Base-by-base conservation (phyloP, 2,113 vertebrate genomes). In the Spea multiplicata region DNA sequence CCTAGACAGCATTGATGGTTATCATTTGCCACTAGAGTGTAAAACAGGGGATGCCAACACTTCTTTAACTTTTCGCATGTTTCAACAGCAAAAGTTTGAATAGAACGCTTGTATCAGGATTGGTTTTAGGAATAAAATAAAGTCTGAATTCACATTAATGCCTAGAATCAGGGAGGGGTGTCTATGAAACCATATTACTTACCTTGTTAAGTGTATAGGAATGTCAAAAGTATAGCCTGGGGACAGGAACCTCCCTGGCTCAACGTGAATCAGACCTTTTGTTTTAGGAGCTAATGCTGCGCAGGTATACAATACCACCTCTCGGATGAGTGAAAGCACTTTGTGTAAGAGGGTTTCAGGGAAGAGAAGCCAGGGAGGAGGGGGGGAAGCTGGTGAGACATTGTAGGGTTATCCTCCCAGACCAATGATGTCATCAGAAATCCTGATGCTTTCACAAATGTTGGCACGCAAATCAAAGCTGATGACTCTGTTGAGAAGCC, bases 251-350 rank as follows among this genome's bases (percentile, higher is more conserved):
- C 71, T 74, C 78, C 78, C 78, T 80, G 71, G 68, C 50, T 80
- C 78, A 73, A 68, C 45, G 78, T 80, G 78, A 80, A 74, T 80
- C 78, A 77, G 55, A 80, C 52, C 71, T 80, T 80, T 80, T 80
- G 78, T 80, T 74, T 80, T 61, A 74, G 45, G 65, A 74, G 55
- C 64, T 10, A 73, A 68, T 45, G 8, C 16, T 48, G 53, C 17
- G 55, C 45, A 62, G n/a, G 14, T 45, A 73, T 53, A 73, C 64
- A 80, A 74, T 74, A 66, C 45, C 52, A 47, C 5, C 64, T 44
- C 62, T 50, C 61, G 46, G 17, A 66, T 71, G 69, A 65, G 68
- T 78, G 17, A 72, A 72, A 71, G 48, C 44, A 62, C 14, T 72
- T 61, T 71, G 68, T 76, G 5, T 69, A 68, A 68, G 44, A 44